A percentile compares a stretch with the other conserved stretches of the same genome.
Conservation (phyloP, 2,888 invertebrate species). For the Polydrusus cervinus region DNA sequence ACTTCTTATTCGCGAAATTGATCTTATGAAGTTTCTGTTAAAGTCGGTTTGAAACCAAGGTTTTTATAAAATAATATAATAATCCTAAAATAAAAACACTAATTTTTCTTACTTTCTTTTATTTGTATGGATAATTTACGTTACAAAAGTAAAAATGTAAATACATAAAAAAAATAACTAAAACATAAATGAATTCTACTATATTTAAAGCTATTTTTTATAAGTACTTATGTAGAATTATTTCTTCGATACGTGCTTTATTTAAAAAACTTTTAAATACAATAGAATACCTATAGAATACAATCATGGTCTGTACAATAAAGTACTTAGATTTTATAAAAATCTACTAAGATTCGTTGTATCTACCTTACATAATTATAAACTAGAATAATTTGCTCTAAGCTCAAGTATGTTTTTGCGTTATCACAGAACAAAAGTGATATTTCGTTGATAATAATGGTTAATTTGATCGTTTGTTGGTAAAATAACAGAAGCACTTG, state of each 20-base stretch:
- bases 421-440: slow-evolving; percentile 44
- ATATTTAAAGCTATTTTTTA: too few species aligned
- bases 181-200: background rate
- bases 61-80: too few species aligned
- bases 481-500: background rate
- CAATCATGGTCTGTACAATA: background rate
- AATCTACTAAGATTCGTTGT: slow-evolving; percentile 8
- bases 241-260: background rate
- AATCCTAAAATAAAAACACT: too few species aligned
- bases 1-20: too few species aligned
- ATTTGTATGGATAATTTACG: background rate
- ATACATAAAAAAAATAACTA: slow-evolving; percentile 4
- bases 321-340: background rate
- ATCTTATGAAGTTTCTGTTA: too few species aligned
- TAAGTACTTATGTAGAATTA: background rate
- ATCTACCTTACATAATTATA: slow-evolving; percentile 6
- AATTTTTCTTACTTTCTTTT: background rate
- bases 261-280: background rate
- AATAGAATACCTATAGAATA: too few species aligned
- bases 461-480: background rate
- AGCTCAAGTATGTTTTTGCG: slow-evolving; percentile 22
- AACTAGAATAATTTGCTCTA: slow-evolving; percentile 14
- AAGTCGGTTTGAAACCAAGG: too few species aligned
- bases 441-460: slow-evolving; percentile 32
- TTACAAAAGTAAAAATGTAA: slow-evolving; percentile 15